Conservation (phyloP, 2,888 invertebrate genomes). For the Dicranocentrus wangi region DNA sequence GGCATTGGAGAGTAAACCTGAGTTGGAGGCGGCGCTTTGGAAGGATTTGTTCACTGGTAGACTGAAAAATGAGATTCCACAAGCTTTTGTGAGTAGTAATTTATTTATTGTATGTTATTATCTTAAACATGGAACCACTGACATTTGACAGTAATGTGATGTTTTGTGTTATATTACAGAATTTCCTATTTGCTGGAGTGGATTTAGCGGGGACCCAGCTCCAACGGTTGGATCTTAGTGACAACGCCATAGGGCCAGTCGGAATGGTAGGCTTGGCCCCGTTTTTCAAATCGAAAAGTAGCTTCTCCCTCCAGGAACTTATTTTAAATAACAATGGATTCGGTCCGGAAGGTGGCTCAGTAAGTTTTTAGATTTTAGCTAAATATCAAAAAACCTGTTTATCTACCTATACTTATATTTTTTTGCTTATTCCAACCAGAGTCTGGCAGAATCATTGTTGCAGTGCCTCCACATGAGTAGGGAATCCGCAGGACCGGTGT, state of each 20-base stretch:
- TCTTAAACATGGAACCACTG: background rate
- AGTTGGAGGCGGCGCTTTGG: conserved; percentile 88
- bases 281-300: conserved; percentile 87
- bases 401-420: background rate
- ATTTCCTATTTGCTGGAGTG: conserved; percentile 86
- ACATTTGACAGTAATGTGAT: too few relatives aligned
- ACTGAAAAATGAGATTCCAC: conserved; percentile 95
- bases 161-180: too few relatives aligned
- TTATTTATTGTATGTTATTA: too few relatives aligned
- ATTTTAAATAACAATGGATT: conserved; percentile 95
- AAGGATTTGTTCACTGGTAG: conserved; percentile 98
- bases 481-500: conserved; percentile 79
- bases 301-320: conserved; percentile 87
- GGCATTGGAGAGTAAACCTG: conserved; percentile 85
- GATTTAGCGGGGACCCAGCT: conserved; percentile 86
- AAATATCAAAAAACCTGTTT: background rate
- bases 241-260: conserved; percentile 97
- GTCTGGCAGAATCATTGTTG: conserved; percentile 85
- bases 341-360: conserved; percentile 87
- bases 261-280: conserved; percentile 91
- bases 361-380: conserved; percentile 70
- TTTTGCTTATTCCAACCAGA: conserved; percentile 74
- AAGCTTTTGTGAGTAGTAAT: conserved; percentile 82
- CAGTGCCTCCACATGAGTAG: conserved; percentile 80
- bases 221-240: conserved; percentile 91